phyloP scores from a whole-genome alignment of 2,797 vertebrate species.

The Gymnopithys bicolor region DNA sequence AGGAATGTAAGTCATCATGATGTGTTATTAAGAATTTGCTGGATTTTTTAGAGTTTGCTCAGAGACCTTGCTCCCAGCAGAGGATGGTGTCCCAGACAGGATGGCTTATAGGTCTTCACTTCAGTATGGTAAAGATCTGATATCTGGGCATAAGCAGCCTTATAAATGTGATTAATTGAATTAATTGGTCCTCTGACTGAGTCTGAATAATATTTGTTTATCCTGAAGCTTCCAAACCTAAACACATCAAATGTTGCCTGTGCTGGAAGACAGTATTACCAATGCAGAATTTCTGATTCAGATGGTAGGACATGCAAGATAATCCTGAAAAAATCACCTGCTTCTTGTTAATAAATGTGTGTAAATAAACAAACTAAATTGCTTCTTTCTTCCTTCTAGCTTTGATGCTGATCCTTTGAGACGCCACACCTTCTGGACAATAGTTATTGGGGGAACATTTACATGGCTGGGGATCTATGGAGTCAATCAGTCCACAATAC shows the following conservation, averaged over 20 bases:
- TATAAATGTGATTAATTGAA: not conserved
- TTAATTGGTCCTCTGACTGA: not conserved
- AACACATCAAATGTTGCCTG: not conserved
- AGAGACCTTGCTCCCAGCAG: not conserved
- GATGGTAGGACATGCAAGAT: not conserved
- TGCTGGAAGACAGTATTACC: not conserved
- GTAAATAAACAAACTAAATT: not conserved
- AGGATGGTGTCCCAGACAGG: not conserved
- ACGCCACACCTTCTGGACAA: conserved; percentile 86
- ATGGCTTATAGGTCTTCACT: not conserved
- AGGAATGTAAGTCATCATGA: not conserved
- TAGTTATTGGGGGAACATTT: conserved; percentile 82
- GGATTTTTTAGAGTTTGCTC: not conserved
- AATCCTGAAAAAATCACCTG: not conserved
- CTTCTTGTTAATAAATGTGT: not conserved
- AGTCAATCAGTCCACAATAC: conserved; percentile 87
- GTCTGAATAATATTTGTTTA: not conserved
- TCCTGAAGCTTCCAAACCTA: not conserved
- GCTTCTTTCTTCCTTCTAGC: conserved; percentile 45
- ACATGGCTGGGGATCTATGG: conserved; percentile 87
- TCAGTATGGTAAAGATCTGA: not conserved
- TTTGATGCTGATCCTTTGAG: conserved; percentile 82
- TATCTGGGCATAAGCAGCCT: not conserved
- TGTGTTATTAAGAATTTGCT: not conserved
- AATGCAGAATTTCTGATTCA: not conserved